Percentiles rank a stretch among this genome's conserved stretches.
Conservation (phyloP, 1,140 invertebrate species). For the Drosophila pectinifera region DNA sequence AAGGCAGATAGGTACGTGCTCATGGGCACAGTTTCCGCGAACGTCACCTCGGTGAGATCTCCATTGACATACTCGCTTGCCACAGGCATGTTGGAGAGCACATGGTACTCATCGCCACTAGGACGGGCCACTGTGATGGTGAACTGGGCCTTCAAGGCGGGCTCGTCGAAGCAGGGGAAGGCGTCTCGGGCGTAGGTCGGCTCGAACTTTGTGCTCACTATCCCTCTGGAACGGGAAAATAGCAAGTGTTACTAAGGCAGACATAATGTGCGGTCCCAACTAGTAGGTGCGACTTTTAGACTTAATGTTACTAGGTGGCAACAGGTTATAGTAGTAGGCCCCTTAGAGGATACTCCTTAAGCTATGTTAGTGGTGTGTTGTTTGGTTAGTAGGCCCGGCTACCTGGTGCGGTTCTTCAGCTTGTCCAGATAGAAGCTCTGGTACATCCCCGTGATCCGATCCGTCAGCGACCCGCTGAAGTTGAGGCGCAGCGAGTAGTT, state of each 20-base stretch:
- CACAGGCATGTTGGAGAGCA: slow-evolving; percentile 92
- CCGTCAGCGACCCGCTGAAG: slow-evolving; percentile 89
- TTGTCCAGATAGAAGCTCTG: slow-evolving; percentile 89
- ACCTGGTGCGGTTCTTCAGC: slow-evolving; percentile 87
- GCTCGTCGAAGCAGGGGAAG: slow-evolving; percentile 98
- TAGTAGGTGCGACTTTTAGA: no score
- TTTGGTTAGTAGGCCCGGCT: slow-evolving; percentile 48
- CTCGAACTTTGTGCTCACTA: slow-evolving; percentile 96
- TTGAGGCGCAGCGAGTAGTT: slow-evolving; percentile 88
- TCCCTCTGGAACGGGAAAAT: slow-evolving; percentile 87
- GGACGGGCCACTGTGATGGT: slow-evolving; percentile 91
- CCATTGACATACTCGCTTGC: slow-evolving; percentile 47
- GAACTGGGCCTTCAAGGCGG: slow-evolving; percentile 95
- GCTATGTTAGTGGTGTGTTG: slow-evolving; percentile 12
- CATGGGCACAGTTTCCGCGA: slow-evolving; percentile 94
- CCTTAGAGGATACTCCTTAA: not conserved
- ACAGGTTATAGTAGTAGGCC: not conserved
- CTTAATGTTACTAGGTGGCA: not conserved
- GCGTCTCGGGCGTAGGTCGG: slow-evolving; percentile 96
- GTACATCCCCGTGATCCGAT: slow-evolving; percentile 92
- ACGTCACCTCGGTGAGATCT: slow-evolving; percentile 86
- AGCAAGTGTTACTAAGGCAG: not conserved
- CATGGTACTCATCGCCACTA: slow-evolving; percentile 87
- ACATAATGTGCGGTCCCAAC: not conserved
- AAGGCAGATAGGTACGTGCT: slow-evolving; percentile 96